phyloP scores from a whole-genome alignment of 2,888 invertebrate species.

The Habrosyne pyritoides region DNA sequence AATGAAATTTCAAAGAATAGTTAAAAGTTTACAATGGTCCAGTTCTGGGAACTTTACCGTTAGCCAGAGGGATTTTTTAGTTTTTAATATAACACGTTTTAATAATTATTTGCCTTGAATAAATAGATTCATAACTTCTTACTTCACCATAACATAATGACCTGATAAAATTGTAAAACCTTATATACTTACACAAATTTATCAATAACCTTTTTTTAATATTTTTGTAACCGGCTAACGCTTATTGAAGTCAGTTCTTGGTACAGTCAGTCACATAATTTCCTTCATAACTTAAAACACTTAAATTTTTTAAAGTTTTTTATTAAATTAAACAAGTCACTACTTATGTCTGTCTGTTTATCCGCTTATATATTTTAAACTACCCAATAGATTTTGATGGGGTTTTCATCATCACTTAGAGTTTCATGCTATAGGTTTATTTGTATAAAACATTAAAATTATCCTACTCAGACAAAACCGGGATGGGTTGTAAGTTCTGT shows the following conservation, averaged over 20 bases:
- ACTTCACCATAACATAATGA: not conserved
- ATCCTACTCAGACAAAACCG: no score
- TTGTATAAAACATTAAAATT: no score
- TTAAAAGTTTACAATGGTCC: constrained; percentile 31
- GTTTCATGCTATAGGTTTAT: no score
- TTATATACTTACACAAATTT: not conserved
- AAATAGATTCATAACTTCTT: not conserved
- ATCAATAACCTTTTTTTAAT: not conserved
- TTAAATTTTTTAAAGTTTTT: not conserved
- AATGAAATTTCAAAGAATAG: constrained; percentile 40
- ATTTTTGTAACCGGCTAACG: not conserved
- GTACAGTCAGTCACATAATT: not conserved
- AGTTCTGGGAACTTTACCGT: constrained; percentile 29
- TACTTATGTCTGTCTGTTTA: no score
- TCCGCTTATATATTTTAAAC: no score
- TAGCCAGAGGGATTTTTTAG: constrained; percentile 35
- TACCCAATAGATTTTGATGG: no score
- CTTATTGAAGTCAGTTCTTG: not conserved
- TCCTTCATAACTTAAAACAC: not conserved
- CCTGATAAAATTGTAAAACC: not conserved
- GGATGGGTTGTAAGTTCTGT: no score
- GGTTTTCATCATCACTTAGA: no score
- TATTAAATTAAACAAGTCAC: not conserved
- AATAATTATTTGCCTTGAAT: not conserved
- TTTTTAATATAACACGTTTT: constrained; percentile 30